Evolutionary conservation across 2,888 invertebrate species (phyloP), one percentile per base, ranked within the genome.

Genomic region (Anticlea derivata): DNA sequence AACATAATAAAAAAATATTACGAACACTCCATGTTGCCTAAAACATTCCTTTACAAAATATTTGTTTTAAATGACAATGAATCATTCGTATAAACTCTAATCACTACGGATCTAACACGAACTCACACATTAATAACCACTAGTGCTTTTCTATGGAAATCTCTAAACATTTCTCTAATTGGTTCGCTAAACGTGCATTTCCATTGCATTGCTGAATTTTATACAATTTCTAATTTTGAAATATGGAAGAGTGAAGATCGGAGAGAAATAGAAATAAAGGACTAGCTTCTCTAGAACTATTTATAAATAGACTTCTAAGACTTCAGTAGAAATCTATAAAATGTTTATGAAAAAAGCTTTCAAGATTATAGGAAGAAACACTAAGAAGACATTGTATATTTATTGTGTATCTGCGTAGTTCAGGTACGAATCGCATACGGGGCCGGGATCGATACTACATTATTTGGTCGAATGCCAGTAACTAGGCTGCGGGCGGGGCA

Each of bases 201-300:
- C 61, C 72, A 75, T 66, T 73, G 73, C 76, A 63, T 72, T 79
- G 73, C 65, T 70, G 50, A 65, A 55, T 55, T 63, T 68, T 62
- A 66, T 57, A 60, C 61, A 66, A 63, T 69, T 63, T 59, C 78
- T 80, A 79, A 71, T 73, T 72, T 83, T 81, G 74, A 87, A 88
- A 89, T 70, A 90, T 90, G 90, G 90, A 90, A 90, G 90, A 90
- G 90, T 90, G 89, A 89, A 89, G 81, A 79, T 79, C 73, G 65
- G 65, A 80, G 68, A 78, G 74, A 75, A 70, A 82, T 63, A 83
- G 70, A 58, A 49, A 78, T 62, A 66, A 69, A 73, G 70, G 69
- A 64, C 78, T 81, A 84, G 58, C 56, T 72, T 68, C 60, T 76
- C 77, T 85, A 84, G 70, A 65, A 75, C 78, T 82, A 84, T 72